Conservation (phyloP, 2,113 vertebrate species). For the Cavia porcellus region DNA sequence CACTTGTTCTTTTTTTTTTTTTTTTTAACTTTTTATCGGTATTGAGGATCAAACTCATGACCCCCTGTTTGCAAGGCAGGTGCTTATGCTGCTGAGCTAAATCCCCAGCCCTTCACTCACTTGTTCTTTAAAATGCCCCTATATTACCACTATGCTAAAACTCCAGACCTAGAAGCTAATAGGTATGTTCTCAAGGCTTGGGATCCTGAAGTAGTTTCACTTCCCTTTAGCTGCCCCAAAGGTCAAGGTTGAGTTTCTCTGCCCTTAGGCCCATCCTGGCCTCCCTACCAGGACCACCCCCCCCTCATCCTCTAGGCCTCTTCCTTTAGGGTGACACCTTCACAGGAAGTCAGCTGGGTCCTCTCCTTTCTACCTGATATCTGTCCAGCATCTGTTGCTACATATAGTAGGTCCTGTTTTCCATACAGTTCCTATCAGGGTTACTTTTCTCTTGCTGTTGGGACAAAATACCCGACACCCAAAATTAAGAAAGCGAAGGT, state of each 20-base stretch:
- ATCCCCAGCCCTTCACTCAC: too few relatives aligned
- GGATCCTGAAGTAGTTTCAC: neutral
- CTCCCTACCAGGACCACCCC: neutral
- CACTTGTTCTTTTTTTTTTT: too few relatives aligned
- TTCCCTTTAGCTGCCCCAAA: neutral
- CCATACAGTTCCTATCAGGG: too few relatives aligned
- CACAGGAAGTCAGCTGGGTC: neutral
- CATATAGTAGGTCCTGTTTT: neutral
- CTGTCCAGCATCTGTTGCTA: neutral
- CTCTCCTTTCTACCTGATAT: neutral
- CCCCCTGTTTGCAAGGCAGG: too few relatives aligned
- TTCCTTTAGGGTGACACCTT: neutral
- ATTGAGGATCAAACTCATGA: too few relatives aligned
- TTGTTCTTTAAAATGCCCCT: neutral
- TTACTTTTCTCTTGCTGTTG: too few relatives aligned
- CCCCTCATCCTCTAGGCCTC: neutral
- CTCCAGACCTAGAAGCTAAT: neutral
- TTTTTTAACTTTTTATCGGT: too few relatives aligned
- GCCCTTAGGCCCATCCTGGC: too few relatives aligned
- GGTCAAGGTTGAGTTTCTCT: neutral
- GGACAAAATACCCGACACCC: too few relatives aligned
- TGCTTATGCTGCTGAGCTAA: too few relatives aligned
- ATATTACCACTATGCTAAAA: neutral
- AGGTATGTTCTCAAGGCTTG: neutral
- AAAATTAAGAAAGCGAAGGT: too few relatives aligned